Base-by-base conservation (phyloP, 1,140 invertebrate genomes). In the Ephestia elutella region DNA sequence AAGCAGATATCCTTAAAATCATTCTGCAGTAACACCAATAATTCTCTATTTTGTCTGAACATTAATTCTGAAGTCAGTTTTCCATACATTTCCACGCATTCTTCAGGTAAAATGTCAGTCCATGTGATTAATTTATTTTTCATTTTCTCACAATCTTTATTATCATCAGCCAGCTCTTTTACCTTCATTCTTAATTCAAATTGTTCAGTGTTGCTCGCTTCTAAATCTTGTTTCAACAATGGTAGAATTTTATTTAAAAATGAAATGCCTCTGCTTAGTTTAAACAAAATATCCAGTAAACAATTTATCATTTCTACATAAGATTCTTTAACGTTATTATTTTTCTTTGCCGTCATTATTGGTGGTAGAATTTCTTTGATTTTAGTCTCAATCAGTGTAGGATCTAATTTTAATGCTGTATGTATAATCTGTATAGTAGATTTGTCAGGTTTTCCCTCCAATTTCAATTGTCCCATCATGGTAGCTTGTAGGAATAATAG, bases 41-140 rank as follows among this genome's bases (percentile, higher is more conserved):
- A 63, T 21, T 83, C 82, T 44, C 78, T 82, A 62, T 79, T 88
- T 57, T 88, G 86, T 49, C 83, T 76, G 20, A 86, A 86, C 77
- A 88, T 77, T 13, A 88, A 67, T 53, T 86, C 81, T 4, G 75
- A 78, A 20, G 79, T 86, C 50, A 78, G 61, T 48, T 71, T 81
- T 19, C 85, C 85, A 70, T 80, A 88, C 18, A 68, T 59, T 54
- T 80, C 67, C 1, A 86, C 57, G 71, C 80, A 82, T 57, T 80
- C 72, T 49, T 65, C 20, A 10, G 85, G 85, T 17, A 88, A 75
- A 25, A 88, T 59, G 62, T 86, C 82, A 59, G 65, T 61, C 3
- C 79, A 73, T 5, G 62, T 79, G 15, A 86, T 69, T 38, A 86
- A 79, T 70, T 83, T 86, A 55, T 51, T 68, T 56, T 66, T 69